Conservation (phyloP, 2,888 invertebrate genomes). For the Tolmerus cingulatus region DNA sequence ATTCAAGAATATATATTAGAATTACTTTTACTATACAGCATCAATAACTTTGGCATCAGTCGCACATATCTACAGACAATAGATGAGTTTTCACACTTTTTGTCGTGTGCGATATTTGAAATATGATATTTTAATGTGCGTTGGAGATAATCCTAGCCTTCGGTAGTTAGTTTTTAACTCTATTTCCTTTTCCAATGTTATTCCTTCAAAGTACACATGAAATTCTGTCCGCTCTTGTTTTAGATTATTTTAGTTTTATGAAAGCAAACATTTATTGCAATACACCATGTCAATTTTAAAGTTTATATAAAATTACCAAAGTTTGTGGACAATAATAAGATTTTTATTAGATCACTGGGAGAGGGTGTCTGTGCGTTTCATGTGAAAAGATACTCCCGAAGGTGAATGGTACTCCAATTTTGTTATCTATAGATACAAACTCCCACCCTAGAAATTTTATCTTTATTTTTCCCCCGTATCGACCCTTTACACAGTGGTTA, state of each 20-base stretch:
- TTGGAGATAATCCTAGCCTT: too few species aligned
- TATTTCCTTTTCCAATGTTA: too few species aligned
- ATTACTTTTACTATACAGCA: background rate
- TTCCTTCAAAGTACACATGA: background rate
- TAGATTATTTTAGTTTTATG: background rate
- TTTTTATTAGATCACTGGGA: background rate
- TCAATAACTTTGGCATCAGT: background rate
- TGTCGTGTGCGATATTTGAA: background rate
- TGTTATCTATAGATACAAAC: background rate
- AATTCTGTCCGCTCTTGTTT: background rate
- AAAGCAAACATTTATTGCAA: background rate
- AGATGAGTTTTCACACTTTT: background rate
- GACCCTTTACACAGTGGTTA: background rate
- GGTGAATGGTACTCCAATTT: background rate
- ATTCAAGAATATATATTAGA: background rate
- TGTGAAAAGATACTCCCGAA: background rate
- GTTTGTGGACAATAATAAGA: background rate
- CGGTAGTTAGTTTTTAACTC: too few species aligned
- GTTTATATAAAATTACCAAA: background rate
- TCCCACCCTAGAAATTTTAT: background rate
- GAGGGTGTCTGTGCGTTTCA: background rate
- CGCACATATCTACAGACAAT: background rate
- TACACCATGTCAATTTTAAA: background rate
- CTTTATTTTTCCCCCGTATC: background rate
- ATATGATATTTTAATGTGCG: too few species aligned